Evolutionary conservation across 2,797 vertebrate genomes (phyloP), one percentile per base, ranked within the genome.

Genomic region (Siniperca scherzeri): DNA sequence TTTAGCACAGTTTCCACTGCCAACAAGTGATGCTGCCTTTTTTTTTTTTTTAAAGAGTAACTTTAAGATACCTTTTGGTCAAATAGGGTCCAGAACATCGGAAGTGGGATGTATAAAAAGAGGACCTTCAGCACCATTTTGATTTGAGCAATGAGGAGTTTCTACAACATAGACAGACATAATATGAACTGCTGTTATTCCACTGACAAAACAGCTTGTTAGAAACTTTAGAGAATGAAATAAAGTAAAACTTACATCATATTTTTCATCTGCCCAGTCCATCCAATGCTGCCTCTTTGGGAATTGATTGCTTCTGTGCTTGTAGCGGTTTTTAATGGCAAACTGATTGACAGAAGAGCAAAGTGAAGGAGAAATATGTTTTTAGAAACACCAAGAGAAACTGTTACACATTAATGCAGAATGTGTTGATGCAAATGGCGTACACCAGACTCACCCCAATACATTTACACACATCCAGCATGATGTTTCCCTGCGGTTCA

Each of bases 81-180:
- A 92, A 98, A 99, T 44, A 99, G 91, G 0, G 98, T 97, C 99
- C 99, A 99, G 95, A 99, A 99, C 98, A 99, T 98, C 0, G 98
- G 98, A 1, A 99, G 97, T 1, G 99, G 98, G 27, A 99, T 97
- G 75, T 97, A 99, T 60, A 99, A 95, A 90, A 99, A 98, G 64
- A 99, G 91, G 50, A 99, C 98, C 85, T 86, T 98, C 77, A 97
- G 70, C 14, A 97, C 97, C 97, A 99, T 99, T 95, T 99, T 99
- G 57, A 96, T 96, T 83, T 99, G 97, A 74, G 93, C 87, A 84
- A 99, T 98, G 55, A 99, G 97, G 64, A 92, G 96, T 95, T 97
- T 97, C 98, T 99, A 83, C 3, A 92, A 50, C 68, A 86, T 48
- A 59, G 3, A 56, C 4, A 77, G 48, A 77, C 14, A 87, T 19